Evolutionary conservation across 2,113 vertebrate genomes (phyloP).

Genomic region (Pseudolaguvia tuberculata): DNA sequence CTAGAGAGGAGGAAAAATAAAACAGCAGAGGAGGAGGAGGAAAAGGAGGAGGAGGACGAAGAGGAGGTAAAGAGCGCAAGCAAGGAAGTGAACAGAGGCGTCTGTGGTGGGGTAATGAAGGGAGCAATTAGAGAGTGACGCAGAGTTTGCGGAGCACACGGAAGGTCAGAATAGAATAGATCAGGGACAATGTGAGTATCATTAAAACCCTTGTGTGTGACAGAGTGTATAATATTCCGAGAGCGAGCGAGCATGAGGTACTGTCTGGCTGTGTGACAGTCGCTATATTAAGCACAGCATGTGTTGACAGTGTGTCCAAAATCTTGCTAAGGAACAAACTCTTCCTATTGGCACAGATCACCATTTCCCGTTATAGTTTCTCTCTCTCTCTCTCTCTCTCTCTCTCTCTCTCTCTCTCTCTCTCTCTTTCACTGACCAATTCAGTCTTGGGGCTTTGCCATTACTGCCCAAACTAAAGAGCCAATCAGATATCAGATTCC

Average conservation of each 20-base stretch:
- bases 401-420: constrained; percentile 14
- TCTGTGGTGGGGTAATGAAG: constrained; percentile 14
- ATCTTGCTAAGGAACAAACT: constrained; percentile 72
- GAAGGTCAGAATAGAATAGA: constrained; percentile 26
- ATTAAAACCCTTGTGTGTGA: constrained; percentile 30
- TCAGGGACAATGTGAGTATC: constrained; percentile 6
- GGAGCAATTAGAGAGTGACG: constrained; percentile 29
- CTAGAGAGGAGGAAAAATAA: constrained; percentile 38
- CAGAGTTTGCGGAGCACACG: constrained; percentile 16
- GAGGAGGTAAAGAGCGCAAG: constrained; percentile 38
- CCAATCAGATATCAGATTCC: constrained; percentile 33
- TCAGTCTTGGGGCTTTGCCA: constrained; percentile 48
- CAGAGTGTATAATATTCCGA: constrained; percentile 33
- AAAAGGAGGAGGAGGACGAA: constrained; percentile 51
- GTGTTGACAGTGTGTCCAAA: constrained; percentile 73
- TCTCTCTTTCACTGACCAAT: constrained; percentile 35
- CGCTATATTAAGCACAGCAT: constrained; percentile 72
- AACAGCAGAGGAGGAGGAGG: constrained; percentile 34
- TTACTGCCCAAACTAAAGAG: constrained; percentile 37
- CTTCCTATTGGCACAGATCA: constrained; percentile 71
- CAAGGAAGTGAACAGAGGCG: constrained; percentile 26
- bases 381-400: constrained; percentile 17
- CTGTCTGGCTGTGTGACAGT: constrained; percentile 66
- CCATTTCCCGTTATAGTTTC: constrained; percentile 58
- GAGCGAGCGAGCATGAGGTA: constrained; percentile 35